Evolutionary conservation across 2,797 vertebrate species (phyloP).

Genomic region (Luscinia luscinia): DNA sequence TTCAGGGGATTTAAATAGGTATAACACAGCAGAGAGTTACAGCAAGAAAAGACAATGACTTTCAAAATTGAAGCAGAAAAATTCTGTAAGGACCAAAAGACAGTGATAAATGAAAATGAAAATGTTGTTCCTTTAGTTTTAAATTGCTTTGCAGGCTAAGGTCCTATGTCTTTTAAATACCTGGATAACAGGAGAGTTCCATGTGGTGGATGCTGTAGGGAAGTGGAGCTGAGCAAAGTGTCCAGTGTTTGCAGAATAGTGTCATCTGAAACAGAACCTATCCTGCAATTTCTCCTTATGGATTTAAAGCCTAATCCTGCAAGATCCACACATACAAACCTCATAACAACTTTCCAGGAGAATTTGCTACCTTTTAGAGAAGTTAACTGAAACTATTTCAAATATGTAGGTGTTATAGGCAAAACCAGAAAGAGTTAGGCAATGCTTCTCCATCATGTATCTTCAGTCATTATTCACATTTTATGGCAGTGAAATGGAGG

Average conservation of each 20-base stretch:
- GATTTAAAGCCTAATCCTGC: not conserved
- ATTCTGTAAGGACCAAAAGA: not conserved
- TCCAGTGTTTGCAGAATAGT: not conserved
- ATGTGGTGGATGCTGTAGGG: not conserved
- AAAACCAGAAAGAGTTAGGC: not conserved
- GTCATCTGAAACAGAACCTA: not conserved
- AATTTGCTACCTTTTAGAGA: not conserved
- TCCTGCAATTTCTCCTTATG: not conserved
- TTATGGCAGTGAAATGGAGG: not conserved
- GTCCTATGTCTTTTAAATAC: not conserved
- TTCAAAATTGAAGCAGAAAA: not conserved
- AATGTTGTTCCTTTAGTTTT: not conserved
- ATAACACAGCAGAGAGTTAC: not conserved
- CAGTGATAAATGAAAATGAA: not conserved
- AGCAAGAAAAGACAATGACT: not conserved
- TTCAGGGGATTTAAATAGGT: slow-evolving; percentile 33
- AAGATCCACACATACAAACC: not conserved
- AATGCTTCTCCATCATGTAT: rapidly evolving
- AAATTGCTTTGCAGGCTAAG: not conserved
- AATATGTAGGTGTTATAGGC: not conserved
- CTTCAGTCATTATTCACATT: not conserved
- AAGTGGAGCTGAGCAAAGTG: not conserved
- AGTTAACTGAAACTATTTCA: not conserved
- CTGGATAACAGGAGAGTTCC: not conserved
- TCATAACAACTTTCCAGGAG: rapidly evolving